Percentiles rank a stretch among this genome's conserved stretches.
phyloP scores from a whole-genome alignment of 2,888 invertebrate species.

The Leptodirus hochenwartii region DNA sequence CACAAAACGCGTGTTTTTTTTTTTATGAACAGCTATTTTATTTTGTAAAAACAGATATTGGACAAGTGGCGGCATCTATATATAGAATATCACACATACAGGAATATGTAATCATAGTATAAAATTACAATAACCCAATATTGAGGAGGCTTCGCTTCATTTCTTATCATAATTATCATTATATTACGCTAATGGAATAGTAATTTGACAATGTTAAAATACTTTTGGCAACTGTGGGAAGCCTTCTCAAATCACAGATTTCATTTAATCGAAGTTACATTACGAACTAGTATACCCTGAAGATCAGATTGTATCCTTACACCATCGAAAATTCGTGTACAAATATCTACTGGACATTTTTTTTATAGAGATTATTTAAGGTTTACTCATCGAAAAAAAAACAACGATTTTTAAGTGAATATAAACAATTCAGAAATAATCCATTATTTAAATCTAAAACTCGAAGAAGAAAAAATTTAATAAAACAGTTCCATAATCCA shows the following conservation, averaged over 20 bases:
- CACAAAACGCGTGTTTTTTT: background rate
- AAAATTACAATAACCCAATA: conserved; percentile 24
- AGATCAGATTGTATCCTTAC: too few relatives aligned
- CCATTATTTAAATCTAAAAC: too few relatives aligned
- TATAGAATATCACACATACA: conserved; percentile 29
- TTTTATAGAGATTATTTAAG: too few relatives aligned
- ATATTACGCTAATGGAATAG: conserved; percentile 18
- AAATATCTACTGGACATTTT: too few relatives aligned
- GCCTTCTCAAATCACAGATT: conserved; percentile 33
- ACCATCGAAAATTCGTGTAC: too few relatives aligned
- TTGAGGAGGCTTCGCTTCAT: conserved; percentile 24
- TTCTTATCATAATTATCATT: conserved; percentile 13
- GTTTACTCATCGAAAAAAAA: too few relatives aligned
- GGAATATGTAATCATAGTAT: conserved; percentile 25
- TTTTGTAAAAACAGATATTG: too few relatives aligned
- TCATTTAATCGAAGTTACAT: conserved; percentile 16
- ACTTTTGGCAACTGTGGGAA: conserved; percentile 26
- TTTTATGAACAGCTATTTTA: conserved; percentile 1
- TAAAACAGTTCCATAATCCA: too few relatives aligned
- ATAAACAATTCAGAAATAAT: too few relatives aligned
- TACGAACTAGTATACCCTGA: conserved; percentile 17
- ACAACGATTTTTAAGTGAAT: too few relatives aligned
- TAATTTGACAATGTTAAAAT: conserved; percentile 17
- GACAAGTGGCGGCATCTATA: too few relatives aligned
- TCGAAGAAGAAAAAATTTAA: too few relatives aligned